Conservation (phyloP, 2,797 vertebrate genomes). For the Parauchenoglanis ngamensis region DNA sequence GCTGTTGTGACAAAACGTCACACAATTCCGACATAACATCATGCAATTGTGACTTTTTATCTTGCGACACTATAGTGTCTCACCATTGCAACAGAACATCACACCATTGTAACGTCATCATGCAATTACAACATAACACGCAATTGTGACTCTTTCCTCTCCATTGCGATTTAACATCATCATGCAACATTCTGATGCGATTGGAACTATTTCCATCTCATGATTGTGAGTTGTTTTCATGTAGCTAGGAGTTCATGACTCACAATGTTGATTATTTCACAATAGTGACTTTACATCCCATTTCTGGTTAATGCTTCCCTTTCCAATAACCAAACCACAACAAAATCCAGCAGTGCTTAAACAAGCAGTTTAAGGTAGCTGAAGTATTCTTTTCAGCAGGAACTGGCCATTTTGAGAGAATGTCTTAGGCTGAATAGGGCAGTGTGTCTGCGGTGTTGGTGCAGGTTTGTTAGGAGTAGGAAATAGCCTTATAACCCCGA, state of each 20-base stretch:
- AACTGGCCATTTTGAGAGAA: not conserved
- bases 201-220: not conserved
- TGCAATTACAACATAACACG: not conserved
- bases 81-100: not conserved
- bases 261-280: not conserved
- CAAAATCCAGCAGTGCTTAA: not conserved
- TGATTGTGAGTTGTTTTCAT: not conserved
- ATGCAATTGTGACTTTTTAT: not conserved
- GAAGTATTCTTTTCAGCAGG: not conserved
- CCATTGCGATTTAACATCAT: not conserved
- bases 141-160: not conserved
- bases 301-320: not conserved
- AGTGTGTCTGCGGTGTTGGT: not conserved
- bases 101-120: not conserved
- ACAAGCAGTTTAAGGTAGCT: not conserved
- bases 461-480: no score
- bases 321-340: not conserved
- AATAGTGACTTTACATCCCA: not conserved
- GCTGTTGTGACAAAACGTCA: not conserved
- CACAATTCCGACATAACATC: not conserved
- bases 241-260: no score
- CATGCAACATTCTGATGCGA: not conserved
- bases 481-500: not conserved
- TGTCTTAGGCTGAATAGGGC: no score
- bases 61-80: not conserved